Base-by-base conservation (phyloP, 92 coral and sea anemone species). In the Muricea muricata region DNA sequence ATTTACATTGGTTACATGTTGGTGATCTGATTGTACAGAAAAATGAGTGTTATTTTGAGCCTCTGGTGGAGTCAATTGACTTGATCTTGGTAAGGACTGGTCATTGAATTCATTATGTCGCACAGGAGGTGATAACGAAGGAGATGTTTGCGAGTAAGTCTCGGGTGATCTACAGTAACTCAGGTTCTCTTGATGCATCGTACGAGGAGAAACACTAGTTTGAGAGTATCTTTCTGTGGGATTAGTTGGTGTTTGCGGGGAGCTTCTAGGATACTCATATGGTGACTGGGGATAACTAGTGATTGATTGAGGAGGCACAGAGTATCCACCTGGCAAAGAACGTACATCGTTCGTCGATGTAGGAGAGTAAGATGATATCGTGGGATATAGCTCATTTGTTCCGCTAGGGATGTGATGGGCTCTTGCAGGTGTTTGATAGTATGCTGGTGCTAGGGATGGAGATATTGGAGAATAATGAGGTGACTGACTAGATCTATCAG, bases 231-330 rank as follows among this genome's bases (percentile, higher is more conserved):
- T 24, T 30, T 60, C 68, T 11, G 32, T 8, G 20, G 68, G 34
- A 1, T 5, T 72, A n/a, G 24, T 72, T n/a, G 78, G 13, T 45
- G 55, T n/a, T 32, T 35, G 52, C 2, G 78, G 55, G 14, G 78
- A 72, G 40, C 29, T 40, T 0, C 2, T 58, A 40, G 52, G 78
- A 28, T 39, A 25, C 6, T 25, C 55, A 15, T 42, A 12, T 18
- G 78, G 32, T 71, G 78, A 71, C 52, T 33, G 78, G 23, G 78
- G 28, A 34, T 40, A 71, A 6, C 54, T 39, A 71, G 52, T 37
- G 50, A 2, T 40, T 42, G 52, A 25, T n/a, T 21, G 78, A 40
- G 56, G 56, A 40, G 78, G 42, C 34, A 60, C 26, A 12, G 30
- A 14, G 34, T 60, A 60, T 24, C 68, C 68, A 18, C 33, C 34